These are phyloP conservation scores for Coracias cyanogaster DNA, from an alignment of 2,797 vertebrate species.

Conservation along the genomic window DNA sequence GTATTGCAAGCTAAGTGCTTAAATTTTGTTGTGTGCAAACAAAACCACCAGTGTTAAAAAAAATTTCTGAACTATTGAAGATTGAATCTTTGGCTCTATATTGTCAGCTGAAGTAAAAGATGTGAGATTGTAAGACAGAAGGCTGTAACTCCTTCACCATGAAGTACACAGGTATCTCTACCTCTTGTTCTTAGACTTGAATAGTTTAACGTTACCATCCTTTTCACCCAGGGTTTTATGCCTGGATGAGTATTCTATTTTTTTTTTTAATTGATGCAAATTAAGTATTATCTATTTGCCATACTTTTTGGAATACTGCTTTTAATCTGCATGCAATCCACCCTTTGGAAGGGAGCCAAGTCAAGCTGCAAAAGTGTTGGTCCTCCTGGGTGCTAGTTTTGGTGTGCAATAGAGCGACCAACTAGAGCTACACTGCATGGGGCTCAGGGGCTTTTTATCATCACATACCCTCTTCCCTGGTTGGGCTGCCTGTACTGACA, in stretches of 20 bases:
- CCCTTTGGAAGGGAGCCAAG: slow-evolving; percentile 3
- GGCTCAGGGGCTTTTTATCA: neutral
- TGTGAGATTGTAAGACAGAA: slow-evolving; percentile 27
- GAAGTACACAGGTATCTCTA: slow-evolving; percentile 57
- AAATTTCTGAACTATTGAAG: slow-evolving; percentile 33
- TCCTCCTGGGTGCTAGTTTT: neutral
- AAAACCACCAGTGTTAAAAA: slow-evolving; percentile 33
- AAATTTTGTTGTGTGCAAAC: neutral
- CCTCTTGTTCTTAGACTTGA: slow-evolving; percentile 68
- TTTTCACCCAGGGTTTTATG: slow-evolving; percentile 10
- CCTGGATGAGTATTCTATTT: slow-evolving; percentile 34
- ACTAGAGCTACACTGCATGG: neutral
- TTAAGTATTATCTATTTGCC: slow-evolving; percentile 29
- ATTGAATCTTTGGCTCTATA: slow-evolving; percentile 1
- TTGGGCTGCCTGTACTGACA: neutral
- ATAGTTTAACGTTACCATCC: slow-evolving; percentile 43
- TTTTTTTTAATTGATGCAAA: slow-evolving; percentile 6
- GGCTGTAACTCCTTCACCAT: slow-evolving; percentile 47
- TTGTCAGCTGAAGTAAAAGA: slow-evolving; percentile 29
- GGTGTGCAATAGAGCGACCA: neutral
- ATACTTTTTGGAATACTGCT: neutral
- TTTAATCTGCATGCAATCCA: neutral
- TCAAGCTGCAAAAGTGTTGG: neutral
- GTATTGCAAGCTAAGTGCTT: neutral
- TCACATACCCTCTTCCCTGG: neutral